phyloP scores from a whole-genome alignment of 2,888 invertebrate genomes.

The Callimorpha dominula region DNA sequence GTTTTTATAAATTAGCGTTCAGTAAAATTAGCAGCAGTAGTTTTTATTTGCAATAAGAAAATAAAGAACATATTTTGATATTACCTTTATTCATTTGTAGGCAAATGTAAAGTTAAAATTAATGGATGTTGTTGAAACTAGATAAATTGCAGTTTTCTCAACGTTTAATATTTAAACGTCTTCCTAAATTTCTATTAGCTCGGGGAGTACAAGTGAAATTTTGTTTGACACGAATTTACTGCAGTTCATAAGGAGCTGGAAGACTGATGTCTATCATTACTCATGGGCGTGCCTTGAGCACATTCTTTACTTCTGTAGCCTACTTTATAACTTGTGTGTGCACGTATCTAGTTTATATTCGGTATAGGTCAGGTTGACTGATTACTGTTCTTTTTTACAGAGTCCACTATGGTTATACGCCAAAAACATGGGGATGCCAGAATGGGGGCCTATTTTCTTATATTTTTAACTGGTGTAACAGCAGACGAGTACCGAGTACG shows the following conservation, averaged over 20 bases:
- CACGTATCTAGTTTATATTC: slow-evolving; percentile 68
- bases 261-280: slow-evolving; percentile 77
- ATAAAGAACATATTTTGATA: slow-evolving; percentile 11
- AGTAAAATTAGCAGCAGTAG: neutral
- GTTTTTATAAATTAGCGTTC: neutral
- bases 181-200: slow-evolving; percentile 60
- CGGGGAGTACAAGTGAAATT: slow-evolving; percentile 73
- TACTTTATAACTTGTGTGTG: slow-evolving; percentile 41
- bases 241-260: slow-evolving; percentile 76
- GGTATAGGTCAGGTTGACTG: slow-evolving; percentile 63
- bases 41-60: slow-evolving; percentile 6
- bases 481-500: too few species aligned
- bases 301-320: slow-evolving; percentile 66
- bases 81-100: slow-evolving; percentile 7
- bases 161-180: slow-evolving; percentile 45
- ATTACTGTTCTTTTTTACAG: slow-evolving; percentile 64
- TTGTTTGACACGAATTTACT: slow-evolving; percentile 78
- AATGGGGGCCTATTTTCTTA: too few species aligned
- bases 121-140: slow-evolving; percentile 25
- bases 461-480: too few species aligned
- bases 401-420: neutral
- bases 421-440: neutral
- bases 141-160: slow-evolving; percentile 38
- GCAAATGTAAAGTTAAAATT: slow-evolving; percentile 4
- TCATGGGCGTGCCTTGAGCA: slow-evolving; percentile 71